Percentiles rank a stretch among this genome's conserved stretches.
Conservation (phyloP, 2,797 vertebrate genomes). For the Lacerta viridis region DNA sequence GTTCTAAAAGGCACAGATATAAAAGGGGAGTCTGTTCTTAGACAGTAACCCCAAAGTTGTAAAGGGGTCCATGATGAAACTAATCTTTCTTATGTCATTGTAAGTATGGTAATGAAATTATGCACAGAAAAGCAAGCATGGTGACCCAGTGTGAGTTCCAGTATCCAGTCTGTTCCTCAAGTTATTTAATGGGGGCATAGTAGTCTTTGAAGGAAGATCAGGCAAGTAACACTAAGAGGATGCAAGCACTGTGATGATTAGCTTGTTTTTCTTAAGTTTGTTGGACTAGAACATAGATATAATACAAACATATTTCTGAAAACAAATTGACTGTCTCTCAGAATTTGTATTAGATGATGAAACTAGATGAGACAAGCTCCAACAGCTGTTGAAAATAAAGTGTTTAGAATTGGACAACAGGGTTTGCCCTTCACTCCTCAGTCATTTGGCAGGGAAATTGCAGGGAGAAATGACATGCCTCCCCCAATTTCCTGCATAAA, state of each 20-base stretch:
- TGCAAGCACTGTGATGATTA: neutral
- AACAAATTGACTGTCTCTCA: neutral
- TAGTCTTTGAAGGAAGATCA: neutral
- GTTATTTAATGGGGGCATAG: neutral
- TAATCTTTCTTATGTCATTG: constrained; percentile 1
- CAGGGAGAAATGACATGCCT: neutral
- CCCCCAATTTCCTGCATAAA: neutral
- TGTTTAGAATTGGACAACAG: neutral
- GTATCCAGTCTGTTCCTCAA: neutral
- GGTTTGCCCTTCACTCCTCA: neutral
- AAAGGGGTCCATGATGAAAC: neutral
- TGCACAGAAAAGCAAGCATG: neutral
- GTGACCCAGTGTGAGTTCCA: neutral
- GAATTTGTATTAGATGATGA: neutral
- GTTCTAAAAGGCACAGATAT: neutral
- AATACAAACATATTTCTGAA: neutral
- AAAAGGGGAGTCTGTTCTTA: neutral
- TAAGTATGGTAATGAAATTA: neutral
- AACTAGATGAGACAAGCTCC: neutral
- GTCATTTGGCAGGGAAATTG: neutral
- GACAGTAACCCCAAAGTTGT: neutral
- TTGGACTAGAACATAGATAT: neutral
- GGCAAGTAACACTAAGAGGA: neutral
- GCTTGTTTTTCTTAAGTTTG: neutral
- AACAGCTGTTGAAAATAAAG: neutral